phyloP scores from a whole-genome alignment of 2,888 invertebrate species.

The Stenolophus ochropezus region DNA sequence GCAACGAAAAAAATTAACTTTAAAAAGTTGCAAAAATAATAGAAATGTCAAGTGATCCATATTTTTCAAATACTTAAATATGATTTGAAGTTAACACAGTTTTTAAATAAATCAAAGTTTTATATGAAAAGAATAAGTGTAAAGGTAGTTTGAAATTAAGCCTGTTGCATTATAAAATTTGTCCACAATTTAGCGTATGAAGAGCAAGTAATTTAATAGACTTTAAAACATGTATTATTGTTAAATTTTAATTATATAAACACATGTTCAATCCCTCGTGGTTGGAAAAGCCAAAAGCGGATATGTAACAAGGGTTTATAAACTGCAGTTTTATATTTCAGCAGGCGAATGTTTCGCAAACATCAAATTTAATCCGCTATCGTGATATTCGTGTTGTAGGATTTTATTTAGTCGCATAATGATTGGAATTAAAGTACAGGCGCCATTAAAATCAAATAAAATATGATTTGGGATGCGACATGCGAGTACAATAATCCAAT shows the following conservation, averaged over 20 bases:
- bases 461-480: conserved; percentile 55
- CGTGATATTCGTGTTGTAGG: conserved; percentile 8
- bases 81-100: too few relatives aligned
- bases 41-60: too few relatives aligned
- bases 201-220: conserved; percentile 4
- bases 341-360: neutral
- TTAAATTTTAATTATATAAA: conserved; percentile 7
- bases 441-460: conserved; percentile 59
- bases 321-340: conserved; percentile 21
- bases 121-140: too few relatives aligned
- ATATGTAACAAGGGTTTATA: neutral
- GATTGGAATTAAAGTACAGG: conserved; percentile 50
- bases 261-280: neutral
- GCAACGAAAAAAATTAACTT: too few relatives aligned
- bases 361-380: conserved; percentile 31
- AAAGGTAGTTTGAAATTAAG: too few relatives aligned
- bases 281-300: neutral
- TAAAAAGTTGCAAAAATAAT: too few relatives aligned
- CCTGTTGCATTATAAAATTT: too few relatives aligned
- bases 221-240: neutral
- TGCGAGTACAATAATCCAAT: conserved; percentile 57
- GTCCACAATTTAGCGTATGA: too few relatives aligned
- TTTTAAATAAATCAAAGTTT: too few relatives aligned
- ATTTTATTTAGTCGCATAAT: conserved; percentile 39
- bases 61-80: too few relatives aligned